A percentile compares a stretch with the other conserved stretches of the same genome.
phyloP scores from a whole-genome alignment of 2,797 vertebrate genomes.

The Hydrocynus forskahlii region DNA sequence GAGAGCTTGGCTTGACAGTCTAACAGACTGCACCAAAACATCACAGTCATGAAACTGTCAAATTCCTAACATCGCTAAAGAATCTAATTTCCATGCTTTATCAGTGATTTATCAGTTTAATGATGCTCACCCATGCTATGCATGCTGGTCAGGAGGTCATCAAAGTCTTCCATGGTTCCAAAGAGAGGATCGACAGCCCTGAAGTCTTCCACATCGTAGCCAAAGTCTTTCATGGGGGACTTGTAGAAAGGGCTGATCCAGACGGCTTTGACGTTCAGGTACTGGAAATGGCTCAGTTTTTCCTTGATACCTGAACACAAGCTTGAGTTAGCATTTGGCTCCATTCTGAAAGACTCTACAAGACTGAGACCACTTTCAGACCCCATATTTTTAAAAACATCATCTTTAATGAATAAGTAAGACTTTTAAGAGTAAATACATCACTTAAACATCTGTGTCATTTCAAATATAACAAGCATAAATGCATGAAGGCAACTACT shows the following conservation, averaged over 20 bases:
- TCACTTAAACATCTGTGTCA: too few species aligned
- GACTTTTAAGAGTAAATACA: too few species aligned
- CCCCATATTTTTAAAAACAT: neutral
- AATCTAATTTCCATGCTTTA: too few species aligned
- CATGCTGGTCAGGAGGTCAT: slow-evolving; percentile 85
- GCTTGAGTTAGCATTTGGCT: neutral
- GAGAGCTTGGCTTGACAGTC: neutral
- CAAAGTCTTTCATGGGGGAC: slow-evolving; percentile 89
- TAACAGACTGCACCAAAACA: neutral
- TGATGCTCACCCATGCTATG: slow-evolving; percentile 84
- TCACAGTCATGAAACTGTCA: neutral
- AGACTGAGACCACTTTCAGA: neutral
- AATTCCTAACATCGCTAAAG: too few species aligned
- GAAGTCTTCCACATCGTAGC: slow-evolving; percentile 92
- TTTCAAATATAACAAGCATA: too few species aligned
- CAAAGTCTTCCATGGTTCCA: slow-evolving; percentile 94
- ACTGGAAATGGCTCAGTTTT: slow-evolving; percentile 85
- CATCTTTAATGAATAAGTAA: neutral
- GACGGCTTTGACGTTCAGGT: slow-evolving; percentile 88
- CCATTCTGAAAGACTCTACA: neutral
- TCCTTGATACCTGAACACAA: slow-evolving; percentile 84
- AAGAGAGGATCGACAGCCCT: slow-evolving; percentile 87
- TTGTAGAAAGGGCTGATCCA: slow-evolving; percentile 94
- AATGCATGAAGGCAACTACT: neutral
- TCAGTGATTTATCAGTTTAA: neutral